Evolutionary conservation across 2,113 vertebrate genomes (phyloP).

Genomic region (Craseonycteris thonglongyai): DNA sequence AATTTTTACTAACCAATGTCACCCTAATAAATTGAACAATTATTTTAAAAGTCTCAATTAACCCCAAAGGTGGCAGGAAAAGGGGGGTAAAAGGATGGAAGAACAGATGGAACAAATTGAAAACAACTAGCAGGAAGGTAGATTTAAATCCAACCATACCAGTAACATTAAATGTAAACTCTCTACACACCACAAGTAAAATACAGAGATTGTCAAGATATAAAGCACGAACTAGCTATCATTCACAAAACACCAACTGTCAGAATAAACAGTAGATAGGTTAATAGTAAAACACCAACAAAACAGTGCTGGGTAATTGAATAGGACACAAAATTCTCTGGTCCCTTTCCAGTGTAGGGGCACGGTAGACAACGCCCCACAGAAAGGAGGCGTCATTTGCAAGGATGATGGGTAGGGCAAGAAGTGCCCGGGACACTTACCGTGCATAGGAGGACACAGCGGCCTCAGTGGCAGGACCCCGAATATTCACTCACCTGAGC

Average conservation of each 20-base stretch:
- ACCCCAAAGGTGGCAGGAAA: neutral
- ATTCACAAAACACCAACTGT: neutral
- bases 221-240: neutral
- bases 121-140: neutral
- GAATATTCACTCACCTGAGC: constrained; percentile 79
- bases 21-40: no score
- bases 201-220: neutral
- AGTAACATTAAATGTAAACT: neutral
- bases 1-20: no score
- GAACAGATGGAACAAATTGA: neutral
- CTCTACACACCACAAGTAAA: neutral
- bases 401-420: constrained; percentile 68
- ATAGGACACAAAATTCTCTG: neutral
- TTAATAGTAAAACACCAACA: neutral
- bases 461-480: constrained; percentile 84
- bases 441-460: constrained; percentile 85
- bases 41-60: no score
- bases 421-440: constrained; percentile 82
- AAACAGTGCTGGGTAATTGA: neutral
- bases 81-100: neutral
- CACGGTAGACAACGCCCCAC: neutral
- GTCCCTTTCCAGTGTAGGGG: fast-evolving
- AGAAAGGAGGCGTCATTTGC: fast-evolving
- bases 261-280: neutral
- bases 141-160: neutral